phyloP scores from a whole-genome alignment of 2,797 vertebrate species.

The Protonibea diacanthus region DNA sequence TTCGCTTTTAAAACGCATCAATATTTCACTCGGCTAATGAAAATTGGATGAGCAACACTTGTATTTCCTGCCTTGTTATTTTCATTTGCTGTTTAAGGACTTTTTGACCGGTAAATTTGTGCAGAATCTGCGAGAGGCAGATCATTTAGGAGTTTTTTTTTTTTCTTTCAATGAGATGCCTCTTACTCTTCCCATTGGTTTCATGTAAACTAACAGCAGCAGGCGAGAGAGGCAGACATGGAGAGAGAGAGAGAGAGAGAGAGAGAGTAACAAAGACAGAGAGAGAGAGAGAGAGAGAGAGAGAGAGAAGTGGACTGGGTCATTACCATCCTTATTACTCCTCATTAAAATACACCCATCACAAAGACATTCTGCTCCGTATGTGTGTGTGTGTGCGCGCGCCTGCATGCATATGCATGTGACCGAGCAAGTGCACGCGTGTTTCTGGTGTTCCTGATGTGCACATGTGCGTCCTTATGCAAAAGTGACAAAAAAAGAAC shows the following conservation, averaged over 20 bases:
- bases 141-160: conserved; percentile 35
- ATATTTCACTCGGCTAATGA: conserved; percentile 82
- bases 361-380: conserved; percentile 75
- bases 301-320: conserved; percentile 79
- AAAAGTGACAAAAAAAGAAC: conserved; percentile 92
- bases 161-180: conserved; percentile 57
- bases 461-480: conserved; percentile 75
- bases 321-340: conserved; percentile 88
- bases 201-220: conserved; percentile 67
- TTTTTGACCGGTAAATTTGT: conserved; percentile 66
- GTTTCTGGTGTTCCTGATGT: conserved; percentile 67
- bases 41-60: conserved; percentile 82
- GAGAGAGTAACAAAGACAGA: conserved; percentile 44
- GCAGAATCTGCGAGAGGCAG: conserved; percentile 64
- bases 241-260: conserved; percentile 23
- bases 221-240: conserved; percentile 40
- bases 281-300: conserved; percentile 40
- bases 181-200: conserved; percentile 55
- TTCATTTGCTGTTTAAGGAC: conserved; percentile 73
- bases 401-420: conserved; percentile 40
- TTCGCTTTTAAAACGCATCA: conserved; percentile 82
- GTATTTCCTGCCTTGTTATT: conserved; percentile 72
- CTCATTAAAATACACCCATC: conserved; percentile 87
- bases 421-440: conserved; percentile 48
- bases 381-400: conserved; percentile 25